Base-by-base conservation (phyloP, 1,140 invertebrate species). In the Habropoda laboriosa region DNA sequence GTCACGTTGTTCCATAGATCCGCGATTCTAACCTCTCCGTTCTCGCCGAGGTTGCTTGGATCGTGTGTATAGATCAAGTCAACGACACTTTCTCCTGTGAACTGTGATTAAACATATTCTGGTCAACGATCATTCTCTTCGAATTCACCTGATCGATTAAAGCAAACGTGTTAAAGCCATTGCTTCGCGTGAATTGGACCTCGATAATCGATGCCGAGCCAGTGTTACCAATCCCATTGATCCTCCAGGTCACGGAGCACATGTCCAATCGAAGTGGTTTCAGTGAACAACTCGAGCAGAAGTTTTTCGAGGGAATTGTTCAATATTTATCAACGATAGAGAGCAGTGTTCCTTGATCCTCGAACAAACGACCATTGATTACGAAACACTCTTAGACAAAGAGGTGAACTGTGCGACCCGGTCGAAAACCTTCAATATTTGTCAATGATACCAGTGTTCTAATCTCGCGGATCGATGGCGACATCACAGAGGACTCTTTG, bases 391-490 rank as follows among this genome's bases (percentile, higher is more conserved):
- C 18, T 24, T 6, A 2, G 30, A 3, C 2, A 18, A 6, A 32
- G 7, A 32, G n/a, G 21, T 35, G 32, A 60, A 60, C 32, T 7
- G 57, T 60, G 53, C n/a, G n/a, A n/a, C 30, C 27, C 27, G 53
- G 3, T 35, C 30, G 45, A 66, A 45, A n/a, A n/a, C n/a, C n/a
- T 18, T 53, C 24, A 57, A 49, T 64, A n/a, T 40, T 16, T n/a
- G 74, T 81, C 74, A 71, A 80, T 68, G 79, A 77, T 58, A 66
- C 30, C 76, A n/a, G 64, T 51, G 49, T 78, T 81, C 70, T 57
- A 80, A 74, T 80, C 64, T 74, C 49, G 74, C 45, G 63, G 24
- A 47, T 49, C 51, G 45, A 76, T 45, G 57, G 38, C 73, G 42
- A 77, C 55, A 32, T 27, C 24, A 24, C 12, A 18, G 51, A 72